These are phyloP conservation scores for Helobdella robusta DNA, from an alignment of 2,888 invertebrate genomes.

Conservation along the genomic window DNA sequence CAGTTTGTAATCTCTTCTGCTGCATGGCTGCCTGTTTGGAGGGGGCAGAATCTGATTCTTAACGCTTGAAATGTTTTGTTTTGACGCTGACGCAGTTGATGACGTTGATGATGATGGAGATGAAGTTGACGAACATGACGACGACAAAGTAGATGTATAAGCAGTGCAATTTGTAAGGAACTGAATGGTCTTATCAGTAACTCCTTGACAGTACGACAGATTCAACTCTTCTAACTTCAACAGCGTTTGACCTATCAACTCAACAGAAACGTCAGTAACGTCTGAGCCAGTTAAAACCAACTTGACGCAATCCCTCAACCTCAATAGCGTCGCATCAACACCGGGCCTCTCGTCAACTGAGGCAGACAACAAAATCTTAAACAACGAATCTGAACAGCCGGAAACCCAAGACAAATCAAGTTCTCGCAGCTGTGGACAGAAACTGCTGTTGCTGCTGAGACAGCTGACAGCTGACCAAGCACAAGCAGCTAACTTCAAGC, in stretches of 20 bases:
- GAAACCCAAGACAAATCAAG: conserved; percentile 78
- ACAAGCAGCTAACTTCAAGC: conserved; percentile 64
- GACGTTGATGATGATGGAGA: no score
- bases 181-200: conserved; percentile 28
- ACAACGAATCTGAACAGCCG: conserved; percentile 70
- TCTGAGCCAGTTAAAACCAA: conserved; percentile 76
- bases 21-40: no score
- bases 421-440: conserved; percentile 64
- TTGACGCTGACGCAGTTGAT: no score
- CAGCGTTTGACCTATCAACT: conserved; percentile 45
- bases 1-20: no score
- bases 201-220: conserved; percentile 63
- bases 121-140: no score
- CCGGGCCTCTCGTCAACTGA: conserved; percentile 72
- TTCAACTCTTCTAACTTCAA: conserved; percentile 61
- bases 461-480: conserved; percentile 68
- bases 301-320: conserved; percentile 66
- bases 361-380: conserved; percentile 74
- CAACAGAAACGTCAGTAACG: conserved; percentile 75
- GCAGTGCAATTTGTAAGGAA: conserved; percentile 23
- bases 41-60: no score
- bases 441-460: conserved; percentile 63
- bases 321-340: conserved; percentile 63
- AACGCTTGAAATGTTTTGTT: no score
- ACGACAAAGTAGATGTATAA: no score